These are phyloP conservation scores for Volucella zonaria DNA, from an alignment of 2,888 invertebrate genomes.

Conservation along the genomic window DNA sequence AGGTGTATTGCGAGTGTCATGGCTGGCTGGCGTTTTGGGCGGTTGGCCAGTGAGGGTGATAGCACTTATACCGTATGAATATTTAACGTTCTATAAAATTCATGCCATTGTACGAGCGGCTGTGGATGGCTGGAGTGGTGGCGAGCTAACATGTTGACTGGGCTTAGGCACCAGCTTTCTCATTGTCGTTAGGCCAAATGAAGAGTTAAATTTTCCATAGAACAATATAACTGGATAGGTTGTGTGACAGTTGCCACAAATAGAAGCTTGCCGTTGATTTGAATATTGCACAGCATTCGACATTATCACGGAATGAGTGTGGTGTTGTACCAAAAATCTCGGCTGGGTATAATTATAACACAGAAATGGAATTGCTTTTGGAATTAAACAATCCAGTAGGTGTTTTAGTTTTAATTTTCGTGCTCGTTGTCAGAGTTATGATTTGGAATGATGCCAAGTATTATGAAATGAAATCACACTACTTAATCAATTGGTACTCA, in stretches of 20 bases:
- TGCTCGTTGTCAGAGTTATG: too few relatives aligned
- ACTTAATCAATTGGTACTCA: too few relatives aligned
- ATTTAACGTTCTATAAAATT: constrained; percentile 62
- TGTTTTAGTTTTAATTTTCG: too few relatives aligned
- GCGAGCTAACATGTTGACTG: constrained; percentile 47
- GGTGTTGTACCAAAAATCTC: too few relatives aligned
- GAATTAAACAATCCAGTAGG: too few relatives aligned
- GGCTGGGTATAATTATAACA: too few relatives aligned
- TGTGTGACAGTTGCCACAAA: constrained; percentile 50
- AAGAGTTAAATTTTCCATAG: constrained; percentile 64
- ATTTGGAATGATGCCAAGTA: too few relatives aligned
- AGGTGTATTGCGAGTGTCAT: constrained; percentile 40
- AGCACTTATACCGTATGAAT: constrained; percentile 66
- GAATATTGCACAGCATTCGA: constrained; percentile 45
- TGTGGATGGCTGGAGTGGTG: constrained; percentile 31
- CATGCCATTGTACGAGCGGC: constrained; percentile 16
- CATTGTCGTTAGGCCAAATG: constrained; percentile 56
- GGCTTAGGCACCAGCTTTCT: constrained; percentile 17
- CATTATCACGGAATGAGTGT: too few relatives aligned
- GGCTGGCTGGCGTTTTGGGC: too few relatives aligned
- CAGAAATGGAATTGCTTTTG: too few relatives aligned
- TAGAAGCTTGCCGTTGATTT: constrained; percentile 51
- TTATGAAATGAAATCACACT: too few relatives aligned
- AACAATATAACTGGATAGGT: constrained; percentile 47
- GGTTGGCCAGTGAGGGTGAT: background rate